Percentiles rank a stretch among this genome's conserved stretches.
These are phyloP conservation scores for Boloria euphrosyne DNA, from an alignment of 2,888 invertebrate genomes.

Conservation along the genomic window DNA sequence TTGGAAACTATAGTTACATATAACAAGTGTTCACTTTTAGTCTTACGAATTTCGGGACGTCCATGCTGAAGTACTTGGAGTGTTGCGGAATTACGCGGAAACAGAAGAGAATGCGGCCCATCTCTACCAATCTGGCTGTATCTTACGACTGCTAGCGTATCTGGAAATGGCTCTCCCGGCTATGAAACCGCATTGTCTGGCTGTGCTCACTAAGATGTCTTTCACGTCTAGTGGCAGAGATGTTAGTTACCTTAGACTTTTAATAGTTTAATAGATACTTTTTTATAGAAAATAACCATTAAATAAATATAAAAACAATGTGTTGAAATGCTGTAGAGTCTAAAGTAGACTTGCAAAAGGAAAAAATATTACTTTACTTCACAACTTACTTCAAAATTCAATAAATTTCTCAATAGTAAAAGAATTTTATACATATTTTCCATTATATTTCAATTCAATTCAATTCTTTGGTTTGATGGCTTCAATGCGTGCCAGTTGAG, in stretches of 20 bases:
- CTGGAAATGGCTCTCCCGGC: slow-evolving; percentile 72
- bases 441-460: no score
- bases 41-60: slow-evolving; percentile 76
- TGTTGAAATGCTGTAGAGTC: no score
- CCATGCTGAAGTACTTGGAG: slow-evolving; percentile 64
- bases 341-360: background rate
- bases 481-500: no score
- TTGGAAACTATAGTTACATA: no score
- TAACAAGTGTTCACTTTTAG: slow-evolving; percentile 44
- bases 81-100: slow-evolving; percentile 69
- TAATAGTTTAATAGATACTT: background rate
- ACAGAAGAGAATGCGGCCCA: slow-evolving; percentile 70
- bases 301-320: no score
- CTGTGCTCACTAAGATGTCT: slow-evolving; percentile 73
- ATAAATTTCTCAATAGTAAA: background rate
- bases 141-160: slow-evolving; percentile 67
- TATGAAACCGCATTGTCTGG: slow-evolving; percentile 71
- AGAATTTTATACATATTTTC: no score
- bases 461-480: no score
- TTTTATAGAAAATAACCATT: no score
- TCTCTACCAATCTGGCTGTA: slow-evolving; percentile 69
- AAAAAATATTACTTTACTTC: background rate
- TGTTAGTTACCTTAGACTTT: slow-evolving; percentile 49
- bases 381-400: background rate
- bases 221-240: slow-evolving; percentile 67